These are phyloP conservation scores for Centroberyx gerrardi DNA, from an alignment of 2,797 vertebrate genomes.

Conservation along the genomic window DNA sequence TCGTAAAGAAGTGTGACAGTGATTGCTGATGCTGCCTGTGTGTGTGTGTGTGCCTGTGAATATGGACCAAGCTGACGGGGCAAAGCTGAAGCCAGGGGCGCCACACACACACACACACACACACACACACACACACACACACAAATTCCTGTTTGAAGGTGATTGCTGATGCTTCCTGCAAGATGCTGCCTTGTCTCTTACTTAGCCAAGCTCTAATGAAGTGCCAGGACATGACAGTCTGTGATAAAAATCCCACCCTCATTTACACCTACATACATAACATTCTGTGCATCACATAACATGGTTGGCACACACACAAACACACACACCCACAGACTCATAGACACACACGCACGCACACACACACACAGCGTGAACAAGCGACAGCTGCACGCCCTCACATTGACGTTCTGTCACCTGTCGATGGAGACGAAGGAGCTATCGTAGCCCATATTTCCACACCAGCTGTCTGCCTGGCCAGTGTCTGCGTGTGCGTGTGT, in stretches of 20 bases:
- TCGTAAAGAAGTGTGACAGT: constrained; percentile 52
- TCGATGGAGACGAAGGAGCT: constrained; percentile 70
- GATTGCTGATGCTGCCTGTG: constrained; percentile 61
- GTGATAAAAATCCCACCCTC: constrained; percentile 65
- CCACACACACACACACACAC: constrained; percentile 7
- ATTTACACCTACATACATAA: constrained; percentile 58
- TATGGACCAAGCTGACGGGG: constrained; percentile 48
- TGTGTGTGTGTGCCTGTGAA: constrained; percentile 17
- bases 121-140: constrained; percentile 22
- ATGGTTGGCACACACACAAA: constrained; percentile 7
- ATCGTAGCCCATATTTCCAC: constrained; percentile 68
- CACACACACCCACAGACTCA: background rate
- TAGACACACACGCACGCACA: constrained; percentile 12
- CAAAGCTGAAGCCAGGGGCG: constrained; percentile 23
- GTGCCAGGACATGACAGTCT: constrained; percentile 59
- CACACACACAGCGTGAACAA: constrained; percentile 28
- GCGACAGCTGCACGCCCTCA: constrained; percentile 74
- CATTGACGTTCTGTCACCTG: constrained; percentile 73
- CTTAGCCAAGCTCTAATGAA: constrained; percentile 61
- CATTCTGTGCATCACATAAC: constrained; percentile 42
- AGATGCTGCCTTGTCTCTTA: constrained; percentile 35
- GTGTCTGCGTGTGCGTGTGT: constrained; percentile 35
- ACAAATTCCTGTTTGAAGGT: constrained; percentile 1
- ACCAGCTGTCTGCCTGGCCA: constrained; percentile 71
- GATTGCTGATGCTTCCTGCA: constrained; percentile 35